Evolutionary conservation across 2,888 invertebrate genomes (phyloP).

Genomic region (Tetrapedia diversipes): DNA sequence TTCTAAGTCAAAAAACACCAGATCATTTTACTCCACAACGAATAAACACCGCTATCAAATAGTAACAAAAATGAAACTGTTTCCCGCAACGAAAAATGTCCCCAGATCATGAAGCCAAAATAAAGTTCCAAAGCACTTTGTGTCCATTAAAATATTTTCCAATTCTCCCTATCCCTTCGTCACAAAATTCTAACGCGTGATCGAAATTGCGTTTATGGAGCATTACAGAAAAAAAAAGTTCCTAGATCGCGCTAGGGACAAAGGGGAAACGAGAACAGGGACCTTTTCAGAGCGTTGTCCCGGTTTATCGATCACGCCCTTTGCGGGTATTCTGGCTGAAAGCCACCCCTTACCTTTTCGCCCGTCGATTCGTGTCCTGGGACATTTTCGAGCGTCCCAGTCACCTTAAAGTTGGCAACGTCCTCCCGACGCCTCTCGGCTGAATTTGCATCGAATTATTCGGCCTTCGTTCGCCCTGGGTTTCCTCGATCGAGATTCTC

Average conservation of each 20-base stretch:
- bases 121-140: too few species aligned
- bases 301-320: conserved; percentile 39
- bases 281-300: conserved; percentile 3
- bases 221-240: too few species aligned
- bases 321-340: conserved; percentile 8
- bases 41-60: too few species aligned
- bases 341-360: conserved; percentile 36
- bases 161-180: too few species aligned
- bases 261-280: background rate
- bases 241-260: background rate
- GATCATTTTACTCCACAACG: too few species aligned
- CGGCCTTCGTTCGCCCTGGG: conserved; percentile 36
- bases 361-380: conserved; percentile 2
- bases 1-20: too few species aligned
- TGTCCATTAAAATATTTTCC: too few species aligned
- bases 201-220: too few species aligned
- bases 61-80: too few species aligned
- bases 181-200: too few species aligned
- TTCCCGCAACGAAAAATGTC: too few species aligned
- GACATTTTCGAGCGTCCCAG: conserved; percentile 25
- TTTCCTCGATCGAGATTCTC: conserved; percentile 30
- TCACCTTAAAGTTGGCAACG: conserved; percentile 1
- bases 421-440: conserved; percentile 2
- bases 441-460: conserved; percentile 45
- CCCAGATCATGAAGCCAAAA: too few species aligned